A percentile compares a stretch with the other conserved stretches of the same genome.
phyloP scores from a whole-genome alignment of 2,888 invertebrate genomes.

The Pristionchus mayeri region DNA sequence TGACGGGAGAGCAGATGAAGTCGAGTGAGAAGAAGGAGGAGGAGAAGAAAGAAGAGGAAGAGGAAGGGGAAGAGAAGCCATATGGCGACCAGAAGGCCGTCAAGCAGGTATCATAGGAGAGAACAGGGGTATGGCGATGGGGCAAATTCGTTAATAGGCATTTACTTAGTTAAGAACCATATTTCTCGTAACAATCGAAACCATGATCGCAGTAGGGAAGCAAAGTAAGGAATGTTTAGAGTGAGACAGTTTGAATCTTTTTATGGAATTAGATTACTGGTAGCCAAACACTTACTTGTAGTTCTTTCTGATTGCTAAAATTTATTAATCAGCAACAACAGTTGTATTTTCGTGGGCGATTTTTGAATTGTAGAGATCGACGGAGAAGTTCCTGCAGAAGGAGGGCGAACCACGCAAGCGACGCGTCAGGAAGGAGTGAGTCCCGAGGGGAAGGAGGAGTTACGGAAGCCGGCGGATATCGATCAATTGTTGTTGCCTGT shows the following conservation, averaged over 20 bases:
- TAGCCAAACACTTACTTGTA: no score
- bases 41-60: background rate
- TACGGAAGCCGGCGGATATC: background rate
- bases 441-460: background rate
- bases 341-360: background rate
- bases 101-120: background rate
- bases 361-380: background rate
- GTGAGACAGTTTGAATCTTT: background rate
- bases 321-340: no score
- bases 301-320: no score
- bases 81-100: background rate
- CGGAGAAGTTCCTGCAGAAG: background rate
- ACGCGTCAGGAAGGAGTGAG: constrained; percentile 2
- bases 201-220: background rate
- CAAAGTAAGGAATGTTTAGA: background rate
- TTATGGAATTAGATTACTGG: no score
- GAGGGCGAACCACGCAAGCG: background rate
- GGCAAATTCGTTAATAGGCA: background rate
- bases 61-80: background rate
- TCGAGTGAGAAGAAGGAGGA: background rate
- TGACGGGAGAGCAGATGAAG: constrained; percentile 8
- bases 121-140: background rate
- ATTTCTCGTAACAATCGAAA: background rate
- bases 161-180: background rate
- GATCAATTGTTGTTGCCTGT: background rate